A percentile compares a stretch with the other conserved stretches of the same genome.
phyloP scores from a whole-genome alignment of 2,888 invertebrate genomes.

The Hirtodrosophila confusa region DNA sequence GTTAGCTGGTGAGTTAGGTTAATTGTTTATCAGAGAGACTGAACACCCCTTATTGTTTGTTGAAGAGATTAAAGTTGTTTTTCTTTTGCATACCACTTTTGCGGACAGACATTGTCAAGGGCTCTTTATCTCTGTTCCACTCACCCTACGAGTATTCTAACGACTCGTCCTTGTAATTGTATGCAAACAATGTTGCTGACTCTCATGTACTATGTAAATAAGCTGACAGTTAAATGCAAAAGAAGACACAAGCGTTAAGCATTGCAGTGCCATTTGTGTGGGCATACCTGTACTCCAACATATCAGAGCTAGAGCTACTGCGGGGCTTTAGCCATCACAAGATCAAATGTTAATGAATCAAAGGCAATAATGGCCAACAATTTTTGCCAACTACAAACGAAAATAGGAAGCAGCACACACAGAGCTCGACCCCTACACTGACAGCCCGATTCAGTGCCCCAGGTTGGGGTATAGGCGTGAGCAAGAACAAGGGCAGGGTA shows the following conservation, averaged over 20 bases:
- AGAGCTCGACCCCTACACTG: constrained; percentile 12
- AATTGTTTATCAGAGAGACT: constrained; percentile 5
- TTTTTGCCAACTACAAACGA: constrained; percentile 55
- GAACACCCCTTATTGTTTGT: constrained; percentile 15
- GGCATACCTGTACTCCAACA: constrained; percentile 7
- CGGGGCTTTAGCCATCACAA: constrained; percentile 29
- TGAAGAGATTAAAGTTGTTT: constrained; percentile 16
- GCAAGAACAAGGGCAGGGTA: no score
- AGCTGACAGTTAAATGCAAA: constrained; percentile 67
- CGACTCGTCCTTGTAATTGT: constrained; percentile 61
- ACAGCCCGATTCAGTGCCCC: neutral
- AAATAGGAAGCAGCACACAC: constrained; percentile 52
- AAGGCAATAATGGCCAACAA: constrained; percentile 62
- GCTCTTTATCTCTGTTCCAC: neutral
- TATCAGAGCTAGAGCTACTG: constrained; percentile 4
- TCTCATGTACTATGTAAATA: constrained; percentile 80
- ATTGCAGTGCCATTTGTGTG: constrained; percentile 40
- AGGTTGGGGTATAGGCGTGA: neutral
- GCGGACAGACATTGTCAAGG: constrained; percentile 7
- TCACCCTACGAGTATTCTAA: constrained; percentile 9
- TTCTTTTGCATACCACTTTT: constrained; percentile 1
- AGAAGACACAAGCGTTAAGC: constrained; percentile 49
- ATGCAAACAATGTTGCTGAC: constrained; percentile 75
- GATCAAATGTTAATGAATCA: constrained; percentile 74
- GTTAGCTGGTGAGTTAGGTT: no score